phyloP scores from a whole-genome alignment of 2,888 invertebrate species.

The Atrina japonica region DNA sequence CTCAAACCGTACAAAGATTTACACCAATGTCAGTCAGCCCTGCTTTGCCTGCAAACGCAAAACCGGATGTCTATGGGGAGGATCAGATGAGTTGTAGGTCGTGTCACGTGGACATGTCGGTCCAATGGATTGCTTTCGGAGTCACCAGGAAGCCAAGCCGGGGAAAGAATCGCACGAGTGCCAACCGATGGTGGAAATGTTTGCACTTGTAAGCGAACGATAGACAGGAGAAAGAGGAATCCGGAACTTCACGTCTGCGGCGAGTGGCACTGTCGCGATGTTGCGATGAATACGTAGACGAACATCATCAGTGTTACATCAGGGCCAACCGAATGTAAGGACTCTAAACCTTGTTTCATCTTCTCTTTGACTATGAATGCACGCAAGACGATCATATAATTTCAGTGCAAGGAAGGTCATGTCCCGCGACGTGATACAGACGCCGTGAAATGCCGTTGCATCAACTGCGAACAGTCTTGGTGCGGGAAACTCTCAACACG shows the following conservation, averaged over 20 bases:
- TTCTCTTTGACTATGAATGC: slow-evolving; percentile 24
- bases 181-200: slow-evolving; percentile 15
- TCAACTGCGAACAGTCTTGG: neutral
- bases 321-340: neutral
- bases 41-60: neutral
- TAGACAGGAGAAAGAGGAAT: neutral
- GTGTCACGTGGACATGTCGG: slow-evolving; percentile 13
- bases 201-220: slow-evolving; percentile 6
- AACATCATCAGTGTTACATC: slow-evolving; percentile 14
- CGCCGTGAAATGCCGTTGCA: neutral
- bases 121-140: slow-evolving; percentile 4
- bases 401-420: slow-evolving; percentile 4
- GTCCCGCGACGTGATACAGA: neutral
- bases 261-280: neutral
- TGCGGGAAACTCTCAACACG: slow-evolving; percentile 7
- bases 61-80: too few species aligned
- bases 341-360: neutral
- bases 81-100: slow-evolving; percentile 1
- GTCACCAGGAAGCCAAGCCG: neutral
- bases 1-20: too few species aligned
- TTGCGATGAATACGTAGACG: neutral
- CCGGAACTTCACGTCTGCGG: slow-evolving; percentile 10
- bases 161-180: neutral
- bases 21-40: too few species aligned
- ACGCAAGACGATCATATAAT: slow-evolving; percentile 8